Evolutionary conservation across 1,140 invertebrate species (phyloP).

Genomic region (Adelges cooleyi): DNA sequence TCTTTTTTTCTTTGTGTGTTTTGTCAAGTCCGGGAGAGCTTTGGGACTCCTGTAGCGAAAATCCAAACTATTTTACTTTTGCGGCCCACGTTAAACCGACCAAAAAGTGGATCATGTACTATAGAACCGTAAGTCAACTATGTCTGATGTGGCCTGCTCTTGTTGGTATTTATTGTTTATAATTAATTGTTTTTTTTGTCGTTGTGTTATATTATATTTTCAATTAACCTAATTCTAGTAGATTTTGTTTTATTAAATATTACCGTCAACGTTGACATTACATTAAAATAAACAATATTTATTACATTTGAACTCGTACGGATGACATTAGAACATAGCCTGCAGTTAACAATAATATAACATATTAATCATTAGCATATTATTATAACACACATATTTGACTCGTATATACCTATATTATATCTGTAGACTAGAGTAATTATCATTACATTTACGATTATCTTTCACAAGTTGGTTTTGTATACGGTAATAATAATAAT

Average conservation of each 20-base stretch:
- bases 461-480: too few relatives aligned
- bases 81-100: conserved; percentile 16
- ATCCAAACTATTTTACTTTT: conserved; percentile 1
- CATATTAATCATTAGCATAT: too few relatives aligned
- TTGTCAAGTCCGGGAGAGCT: conserved; percentile 17
- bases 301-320: too few relatives aligned
- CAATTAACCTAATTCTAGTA: conserved; percentile 5
- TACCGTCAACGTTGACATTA: not conserved
- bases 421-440: conserved; percentile 10
- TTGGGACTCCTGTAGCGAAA: conserved; percentile 18
- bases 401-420: too few relatives aligned
- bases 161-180: not conserved
- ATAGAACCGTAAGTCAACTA: conserved; percentile 18
- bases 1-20: not conserved
- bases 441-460: too few relatives aligned
- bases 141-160: conserved; percentile 25
- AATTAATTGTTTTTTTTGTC: not conserved
- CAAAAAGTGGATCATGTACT: conserved; percentile 24
- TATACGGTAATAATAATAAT: too few relatives aligned
- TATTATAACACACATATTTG: too few relatives aligned
- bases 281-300: not conserved
- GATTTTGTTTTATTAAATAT: conserved; percentile 7
- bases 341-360: too few relatives aligned
- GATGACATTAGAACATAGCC: too few relatives aligned
- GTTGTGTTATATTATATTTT: not conserved